phyloP scores from a whole-genome alignment of 1,140 invertebrate genomes.

The Drepana arcuata region DNA sequence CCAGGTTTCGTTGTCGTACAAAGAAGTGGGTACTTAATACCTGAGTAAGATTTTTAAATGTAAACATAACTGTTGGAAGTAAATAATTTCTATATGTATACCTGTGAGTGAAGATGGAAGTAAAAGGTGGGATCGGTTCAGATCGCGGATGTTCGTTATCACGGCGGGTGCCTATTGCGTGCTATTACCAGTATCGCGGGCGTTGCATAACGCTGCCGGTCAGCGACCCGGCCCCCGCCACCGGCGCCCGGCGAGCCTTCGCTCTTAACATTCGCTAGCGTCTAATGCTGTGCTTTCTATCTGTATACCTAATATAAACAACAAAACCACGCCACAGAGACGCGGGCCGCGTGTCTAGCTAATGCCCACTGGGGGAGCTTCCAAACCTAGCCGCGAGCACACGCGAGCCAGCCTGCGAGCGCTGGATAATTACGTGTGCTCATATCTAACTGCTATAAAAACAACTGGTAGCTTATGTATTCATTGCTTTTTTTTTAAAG shows the following conservation, averaged over 20 bases:
- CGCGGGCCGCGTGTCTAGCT: neutral
- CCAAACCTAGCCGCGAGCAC: neutral
- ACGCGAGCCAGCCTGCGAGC: neutral
- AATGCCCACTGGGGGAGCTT: neutral
- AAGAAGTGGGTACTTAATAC: neutral
- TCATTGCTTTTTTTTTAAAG: too few species aligned
- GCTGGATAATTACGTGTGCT: neutral
- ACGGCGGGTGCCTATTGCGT: neutral
- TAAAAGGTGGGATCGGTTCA: neutral
- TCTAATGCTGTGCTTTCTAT: neutral
- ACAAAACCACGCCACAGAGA: too few species aligned
- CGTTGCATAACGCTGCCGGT: conserved; percentile 11
- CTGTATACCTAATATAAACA: neutral
- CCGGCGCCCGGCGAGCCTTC: neutral
- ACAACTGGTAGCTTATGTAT: too few species aligned
- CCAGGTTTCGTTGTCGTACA: too few species aligned
- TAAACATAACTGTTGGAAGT: conserved; percentile 6
- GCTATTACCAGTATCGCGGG: neutral
- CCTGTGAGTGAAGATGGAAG: too few species aligned
- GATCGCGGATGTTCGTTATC: neutral
- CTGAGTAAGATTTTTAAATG: conserved; percentile 10
- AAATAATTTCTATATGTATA: too few species aligned
- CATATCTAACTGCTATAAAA: too few species aligned
- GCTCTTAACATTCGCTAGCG: neutral
- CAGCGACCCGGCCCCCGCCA: conserved; percentile 7